Evolutionary conservation across 1,140 invertebrate genomes (phyloP), one percentile per base, ranked within the genome.

Genomic region (Luehdorfia chinensis): DNA sequence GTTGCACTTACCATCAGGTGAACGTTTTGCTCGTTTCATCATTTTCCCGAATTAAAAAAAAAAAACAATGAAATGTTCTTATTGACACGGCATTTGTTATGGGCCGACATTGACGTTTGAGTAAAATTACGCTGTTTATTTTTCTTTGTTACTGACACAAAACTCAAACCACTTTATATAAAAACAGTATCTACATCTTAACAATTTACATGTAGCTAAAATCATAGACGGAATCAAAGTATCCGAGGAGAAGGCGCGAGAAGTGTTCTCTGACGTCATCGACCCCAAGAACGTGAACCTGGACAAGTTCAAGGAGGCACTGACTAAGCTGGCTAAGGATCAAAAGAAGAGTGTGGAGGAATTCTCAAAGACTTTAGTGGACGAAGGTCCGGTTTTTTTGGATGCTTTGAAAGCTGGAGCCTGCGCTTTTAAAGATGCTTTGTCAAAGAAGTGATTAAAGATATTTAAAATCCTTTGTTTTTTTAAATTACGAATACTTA

Each of bases 301-400:
- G 0, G 54, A 50, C 0, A 72, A 75, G n/a, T 78, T 78, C 18
- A 55, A 74, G 36, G 56, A 64, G n/a, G 64, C 55, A 0, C 4
- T 78, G 1, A 32, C 23, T 0, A 67, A 70, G 19, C 13, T 76
- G 2, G 73, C 73, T 0, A 23, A n/a, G 0, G 55, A 67, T 4
- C 65, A 75, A 30, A 51, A 65, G 28, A 65, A 65, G 13, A 59
- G 33, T 0, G 23, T 61, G 0, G 66, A 75, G 2, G 66, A 66
- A 0, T 45, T 73, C 1, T 32, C 48, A 1, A 63, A 62, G 2
- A 59, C 44, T 0, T 19, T 77, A 3, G 56, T 56, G 0, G 55
- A 51, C 4, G 53, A 69, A 27, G 66, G 47, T 0, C 50, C 61
- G 0, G 60, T 58, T 15, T 30, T 77, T 4, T 9, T 67, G 3